Evolutionary conservation across 2,113 vertebrate genomes (phyloP).

Genomic region (Picathartes gymnocephalus): DNA sequence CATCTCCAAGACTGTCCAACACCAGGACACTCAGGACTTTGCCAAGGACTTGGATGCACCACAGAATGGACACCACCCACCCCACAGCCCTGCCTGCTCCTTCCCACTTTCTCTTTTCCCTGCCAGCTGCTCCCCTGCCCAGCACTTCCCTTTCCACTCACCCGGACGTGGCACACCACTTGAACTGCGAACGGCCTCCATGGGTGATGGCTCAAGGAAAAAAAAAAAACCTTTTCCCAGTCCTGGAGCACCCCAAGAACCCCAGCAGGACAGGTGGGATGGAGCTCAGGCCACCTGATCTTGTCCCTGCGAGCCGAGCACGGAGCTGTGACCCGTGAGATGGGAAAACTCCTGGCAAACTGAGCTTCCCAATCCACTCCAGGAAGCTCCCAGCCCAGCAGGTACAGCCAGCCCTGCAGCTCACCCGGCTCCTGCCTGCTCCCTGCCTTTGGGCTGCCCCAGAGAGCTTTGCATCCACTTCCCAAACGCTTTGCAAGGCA

Average conservation of each 20-base stretch:
- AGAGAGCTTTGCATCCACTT: not conserved
- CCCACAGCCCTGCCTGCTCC: not conserved
- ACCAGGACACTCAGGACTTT: not conserved
- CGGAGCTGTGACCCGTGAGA: not conserved
- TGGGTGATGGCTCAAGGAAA: not conserved
- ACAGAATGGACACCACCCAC: accelerated
- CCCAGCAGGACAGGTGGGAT: accelerated
- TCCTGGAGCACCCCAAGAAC: not conserved
- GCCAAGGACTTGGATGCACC: not conserved
- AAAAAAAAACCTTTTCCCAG: not conserved
- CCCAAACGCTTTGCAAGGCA: not conserved
- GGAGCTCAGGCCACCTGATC: not conserved
- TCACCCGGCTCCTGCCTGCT: not conserved
- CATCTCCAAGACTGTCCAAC: not conserved
- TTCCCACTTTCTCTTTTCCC: not conserved
- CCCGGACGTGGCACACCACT: accelerated
- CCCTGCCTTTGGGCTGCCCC: not conserved
- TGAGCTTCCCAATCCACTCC: not conserved
- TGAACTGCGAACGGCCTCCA: not conserved
- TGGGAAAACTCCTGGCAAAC: not conserved
- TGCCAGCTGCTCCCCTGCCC: not conserved
- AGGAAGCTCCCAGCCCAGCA: not conserved
- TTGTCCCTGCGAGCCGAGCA: not conserved
- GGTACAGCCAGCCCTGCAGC: not conserved
- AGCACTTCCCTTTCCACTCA: not conserved